A percentile compares a stretch with the other conserved stretches of the same genome.
Conservation (phyloP, 2,113 vertebrate genomes). For the Daphoenositta chrysoptera region DNA sequence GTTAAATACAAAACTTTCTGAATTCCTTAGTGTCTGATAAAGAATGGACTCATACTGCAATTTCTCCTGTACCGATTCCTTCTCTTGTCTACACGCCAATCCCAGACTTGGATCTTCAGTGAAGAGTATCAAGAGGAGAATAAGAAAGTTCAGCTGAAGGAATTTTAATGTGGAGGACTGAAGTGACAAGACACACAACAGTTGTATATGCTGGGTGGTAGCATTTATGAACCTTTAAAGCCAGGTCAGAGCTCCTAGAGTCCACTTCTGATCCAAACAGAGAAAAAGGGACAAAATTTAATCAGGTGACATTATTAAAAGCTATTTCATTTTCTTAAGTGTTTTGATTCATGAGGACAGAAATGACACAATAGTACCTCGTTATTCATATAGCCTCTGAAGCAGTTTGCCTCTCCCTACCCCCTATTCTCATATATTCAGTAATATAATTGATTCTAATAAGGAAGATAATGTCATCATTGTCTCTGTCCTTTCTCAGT, state of each 20-base stretch:
- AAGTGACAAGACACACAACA: background rate
- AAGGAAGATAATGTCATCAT: background rate
- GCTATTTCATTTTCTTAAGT: constrained; percentile 39
- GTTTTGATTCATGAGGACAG: background rate
- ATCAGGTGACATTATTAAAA: constrained; percentile 11
- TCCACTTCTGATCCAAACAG: background rate
- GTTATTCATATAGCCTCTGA: background rate
- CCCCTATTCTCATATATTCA: background rate
- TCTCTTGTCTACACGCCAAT: background rate
- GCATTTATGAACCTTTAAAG: background rate
- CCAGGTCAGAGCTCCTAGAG: background rate
- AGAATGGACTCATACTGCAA: background rate
- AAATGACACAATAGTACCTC: background rate
- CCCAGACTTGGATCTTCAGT: background rate
- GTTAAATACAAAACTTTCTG: background rate
- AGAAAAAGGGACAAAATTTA: background rate
- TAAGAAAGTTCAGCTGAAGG: background rate
- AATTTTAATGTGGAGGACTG: background rate
- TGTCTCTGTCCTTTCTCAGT: background rate
- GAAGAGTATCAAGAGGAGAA: background rate
- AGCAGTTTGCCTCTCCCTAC: background rate
- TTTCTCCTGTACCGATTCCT: background rate
- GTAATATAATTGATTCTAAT: background rate
- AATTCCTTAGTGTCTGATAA: background rate
- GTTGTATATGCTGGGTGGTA: background rate